Evolutionary conservation across 2,888 invertebrate genomes (phyloP), one percentile per base, ranked within the genome.

Genomic region (Sinotaia quadrata): DNA sequence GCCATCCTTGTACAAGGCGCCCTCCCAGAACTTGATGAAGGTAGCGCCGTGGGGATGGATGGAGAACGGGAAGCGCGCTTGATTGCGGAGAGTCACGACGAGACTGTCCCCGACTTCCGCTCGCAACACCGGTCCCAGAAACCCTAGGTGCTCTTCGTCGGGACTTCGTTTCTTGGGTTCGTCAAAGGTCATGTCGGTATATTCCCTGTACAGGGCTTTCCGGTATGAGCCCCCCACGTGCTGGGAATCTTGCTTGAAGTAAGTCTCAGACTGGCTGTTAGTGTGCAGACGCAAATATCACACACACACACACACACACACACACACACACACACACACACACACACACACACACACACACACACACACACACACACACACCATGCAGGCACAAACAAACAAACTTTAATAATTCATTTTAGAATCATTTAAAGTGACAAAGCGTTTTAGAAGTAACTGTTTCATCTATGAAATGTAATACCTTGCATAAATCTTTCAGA

Each of bases 11-110:
- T 71, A 71, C 24, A 58, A 34, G 3, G 62, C 58, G n/a, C 71
- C 80, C 76, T 81, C 82, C 37, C 73, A 72, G 3, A 62, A 51
- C 59, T 82, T 80, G 41, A 69, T 51, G 54, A 80, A 79, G 47
- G 74, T 71, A 51, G 72, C 67, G 4, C 75, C 75, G 52, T 69
- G 72, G 0, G 72, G 66, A 27, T 75, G 71, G 31, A 75, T 65
- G 27, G 75, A 72, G 34, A 62, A 75, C 0, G 36, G 21, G 15
- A 58, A 52, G 34, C 34, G 10, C 18, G 72, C 75, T 8, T 72
- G 67, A 56, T 75, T 75, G 15, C 47, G 31, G 44, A 75, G 33
- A 2, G 49, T 67, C 27, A 75, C 51, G 18, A 49, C 65, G 10
- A 75, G 34, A 10, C 31, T 59, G 21, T 71, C 72, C 0, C 71